phyloP scores from a whole-genome alignment of 1,140 invertebrate genomes.

The Thalassaphorura encarpata region DNA sequence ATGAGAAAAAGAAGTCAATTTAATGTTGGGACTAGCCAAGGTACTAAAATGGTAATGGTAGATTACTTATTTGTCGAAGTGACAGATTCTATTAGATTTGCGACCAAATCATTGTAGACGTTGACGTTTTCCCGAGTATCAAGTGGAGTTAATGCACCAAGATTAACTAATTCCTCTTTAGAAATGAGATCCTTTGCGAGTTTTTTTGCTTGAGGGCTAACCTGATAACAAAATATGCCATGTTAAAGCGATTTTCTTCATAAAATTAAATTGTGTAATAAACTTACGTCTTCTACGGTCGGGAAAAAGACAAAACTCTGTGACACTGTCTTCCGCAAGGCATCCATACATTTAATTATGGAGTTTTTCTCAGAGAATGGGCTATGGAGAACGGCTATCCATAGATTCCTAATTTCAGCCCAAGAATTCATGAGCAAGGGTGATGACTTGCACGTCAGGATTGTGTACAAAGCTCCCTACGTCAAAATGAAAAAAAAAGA shows the following conservation, averaged over 20 bases:
- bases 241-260: no score
- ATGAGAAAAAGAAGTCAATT: slow-evolving; percentile 27
- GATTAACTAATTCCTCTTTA: background rate
- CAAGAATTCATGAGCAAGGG: slow-evolving; percentile 52
- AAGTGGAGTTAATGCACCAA: background rate
- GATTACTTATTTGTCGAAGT: slow-evolving; percentile 59
- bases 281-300: slow-evolving; percentile 1
- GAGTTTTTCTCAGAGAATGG: slow-evolving; percentile 70
- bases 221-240: slow-evolving; percentile 4
- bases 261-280: background rate
- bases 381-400: slow-evolving; percentile 61
- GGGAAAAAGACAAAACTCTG: slow-evolving; percentile 29
- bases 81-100: slow-evolving; percentile 52
- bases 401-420: slow-evolving; percentile 55
- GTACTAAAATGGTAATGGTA: no score
- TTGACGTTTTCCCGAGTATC: slow-evolving; percentile 39
- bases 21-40: no score
- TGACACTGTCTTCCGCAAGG: slow-evolving; percentile 40
- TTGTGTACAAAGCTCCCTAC: slow-evolving; percentile 63
- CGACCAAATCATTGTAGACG: slow-evolving; percentile 51
- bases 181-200: slow-evolving; percentile 4
- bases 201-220: background rate
- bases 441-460: slow-evolving; percentile 50
- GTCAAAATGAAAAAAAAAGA: background rate
- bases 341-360: slow-evolving; percentile 61